Base-by-base conservation (phyloP, 2,113 vertebrate species). In the Sturnus vulgaris region DNA sequence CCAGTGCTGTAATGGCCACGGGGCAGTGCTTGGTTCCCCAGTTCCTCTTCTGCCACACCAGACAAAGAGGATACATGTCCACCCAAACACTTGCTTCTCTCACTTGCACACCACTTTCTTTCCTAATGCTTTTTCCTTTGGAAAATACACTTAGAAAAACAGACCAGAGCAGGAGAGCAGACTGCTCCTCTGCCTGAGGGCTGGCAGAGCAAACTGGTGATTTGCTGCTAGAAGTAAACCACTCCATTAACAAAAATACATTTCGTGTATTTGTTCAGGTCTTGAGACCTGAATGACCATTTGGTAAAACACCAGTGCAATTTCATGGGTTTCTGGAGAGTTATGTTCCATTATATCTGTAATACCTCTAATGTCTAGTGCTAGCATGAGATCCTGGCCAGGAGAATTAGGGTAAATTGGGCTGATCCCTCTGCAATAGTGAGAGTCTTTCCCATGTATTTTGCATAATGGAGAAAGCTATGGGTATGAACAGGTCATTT, bases 1-100 rank as follows among this genome's bases (percentile, higher is more conserved):
- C 94, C 44, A 0, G 90, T n/a, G 33, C 40, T 4, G 55, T 68
- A 83, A 93, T 10, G 24, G 79, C 88, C 87, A 93, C 10, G 10
- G 85, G 90, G 79, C 76, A 76, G 31, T 27, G 57, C 56, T 50
- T 53, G 7, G 44, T 12, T 60, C 21, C n/a, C 20, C 53, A 73
- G 31, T 96, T 96, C 93, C 94, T 90, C 82, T 92, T 95, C 82
- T 78, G 42, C 35, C 44, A 42, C 5, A 6, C 6, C 50, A 65
- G 27, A 68, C 5, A 82, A 63, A 83, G 35, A 17, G 37, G 33
- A 68, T 5, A 13, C 0, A 0, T 2, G 4, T 22, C 44, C 57
- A 52, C n/a, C 14, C 9, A 2, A 69, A 60, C 6, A 16, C 4
- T 4, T 1, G 5, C 56, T 55, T 71, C 56, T 28, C 44, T 73